Percentiles rank a stretch among this genome's conserved stretches.
Conservation (phyloP, 2,797 vertebrate genomes). For the Oceanodroma leucorhoa region DNA sequence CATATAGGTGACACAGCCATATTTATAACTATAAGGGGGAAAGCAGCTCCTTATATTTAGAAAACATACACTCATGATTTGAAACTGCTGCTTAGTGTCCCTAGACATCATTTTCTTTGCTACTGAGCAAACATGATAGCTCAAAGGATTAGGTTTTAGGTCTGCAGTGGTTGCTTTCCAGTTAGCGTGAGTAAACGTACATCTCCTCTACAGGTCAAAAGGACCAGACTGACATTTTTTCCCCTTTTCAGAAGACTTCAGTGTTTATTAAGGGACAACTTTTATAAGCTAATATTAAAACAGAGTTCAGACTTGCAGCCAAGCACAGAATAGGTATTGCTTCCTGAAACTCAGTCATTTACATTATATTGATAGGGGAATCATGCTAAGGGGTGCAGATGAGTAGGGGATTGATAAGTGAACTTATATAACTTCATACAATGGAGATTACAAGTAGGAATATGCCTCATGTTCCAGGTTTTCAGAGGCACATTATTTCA, state of each 20-base stretch:
- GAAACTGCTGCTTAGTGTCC: background rate
- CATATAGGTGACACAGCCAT: background rate
- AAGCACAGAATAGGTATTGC: background rate
- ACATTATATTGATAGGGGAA: background rate
- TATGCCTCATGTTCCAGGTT: background rate
- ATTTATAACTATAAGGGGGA: background rate
- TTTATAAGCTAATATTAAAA: background rate
- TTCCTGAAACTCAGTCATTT: background rate
- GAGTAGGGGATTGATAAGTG: background rate
- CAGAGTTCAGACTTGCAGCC: background rate
- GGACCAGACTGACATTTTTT: background rate
- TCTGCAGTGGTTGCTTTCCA: background rate
- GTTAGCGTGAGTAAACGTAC: constrained; percentile 19
- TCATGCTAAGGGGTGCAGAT: background rate
- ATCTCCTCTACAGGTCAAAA: background rate
- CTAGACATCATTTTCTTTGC: background rate
- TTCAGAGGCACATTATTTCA: background rate
- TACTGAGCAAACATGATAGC: background rate
- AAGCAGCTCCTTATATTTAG: background rate
- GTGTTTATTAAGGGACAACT: background rate
- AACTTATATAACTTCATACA: background rate
- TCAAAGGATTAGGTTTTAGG: background rate
- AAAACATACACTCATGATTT: background rate
- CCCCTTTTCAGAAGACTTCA: background rate
- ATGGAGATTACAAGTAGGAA: background rate